Base-by-base conservation (phyloP, 2,113 vertebrate genomes). In the Etheostoma cragini region DNA sequence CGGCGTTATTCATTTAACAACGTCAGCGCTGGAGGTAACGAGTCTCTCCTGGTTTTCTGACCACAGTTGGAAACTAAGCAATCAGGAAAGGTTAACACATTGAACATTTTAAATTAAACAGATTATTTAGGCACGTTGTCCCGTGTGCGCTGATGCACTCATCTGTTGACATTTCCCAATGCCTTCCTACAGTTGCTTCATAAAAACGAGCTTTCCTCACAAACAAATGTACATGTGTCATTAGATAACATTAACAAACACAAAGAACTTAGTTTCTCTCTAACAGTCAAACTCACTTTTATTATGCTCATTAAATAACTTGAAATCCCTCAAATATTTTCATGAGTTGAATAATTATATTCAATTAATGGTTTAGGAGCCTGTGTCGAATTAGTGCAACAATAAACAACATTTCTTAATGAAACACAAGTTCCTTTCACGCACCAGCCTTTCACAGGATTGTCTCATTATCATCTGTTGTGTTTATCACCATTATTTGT, bases 391-490 rank as follows among this genome's bases (percentile, higher is more conserved):
- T 47, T 17, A 17, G 0, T 8, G 6, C 35, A 16, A 21, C 60
- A 54, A 17, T 30, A 42, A 54, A 64, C 8, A 63, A 62, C 33
- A 26, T 26, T 21, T 54, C 45, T 16, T 35, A 54, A 10, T 8
- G 12, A 26, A 38, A 38, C 53, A n/a, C 1, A n/a, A 24, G 46
- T 69, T 68, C 45, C 19, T 66, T 58, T 14, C 1, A 0, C 16
- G n/a, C 26, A 26, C 30, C 63, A 5, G n/a, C 47, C 61, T 68
- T 21, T 78, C 57, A 53, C 16, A 2, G 62, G 47, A 84, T 83
- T 67, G 49, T 73, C 79, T 87, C 85, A 62, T 90, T 84, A 86
- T 79, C 85, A 12, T 85, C 52, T 68, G 47, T 65, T 64, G 69
- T 86, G 15, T 83, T 84, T 60, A 76, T 74, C 56, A 14, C 46